A percentile compares a stretch with the other conserved stretches of the same genome.
These are phyloP conservation scores for Plecturocebus donacophilus DNA, from an alignment of 2,113 vertebrate species.

Conservation along the genomic window DNA sequence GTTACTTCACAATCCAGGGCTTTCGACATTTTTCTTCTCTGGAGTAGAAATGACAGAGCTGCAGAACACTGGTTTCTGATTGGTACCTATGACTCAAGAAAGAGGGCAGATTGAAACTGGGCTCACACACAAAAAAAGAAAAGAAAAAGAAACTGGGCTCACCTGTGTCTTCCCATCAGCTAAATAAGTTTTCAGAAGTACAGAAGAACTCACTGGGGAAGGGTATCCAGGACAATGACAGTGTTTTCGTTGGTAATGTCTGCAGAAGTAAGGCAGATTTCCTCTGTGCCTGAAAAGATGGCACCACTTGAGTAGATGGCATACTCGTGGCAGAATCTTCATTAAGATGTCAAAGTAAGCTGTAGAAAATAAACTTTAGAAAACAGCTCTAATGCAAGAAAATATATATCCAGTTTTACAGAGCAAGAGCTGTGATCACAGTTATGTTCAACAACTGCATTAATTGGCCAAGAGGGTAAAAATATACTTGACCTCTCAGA, in stretches of 20 bases:
- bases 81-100: slow-evolving; percentile 50
- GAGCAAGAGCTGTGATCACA: background rate
- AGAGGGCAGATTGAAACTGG: background rate
- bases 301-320: background rate
- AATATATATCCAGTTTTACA: background rate
- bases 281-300: background rate
- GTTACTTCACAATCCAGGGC: background rate
- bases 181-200: background rate
- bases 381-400: background rate
- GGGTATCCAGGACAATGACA: background rate
- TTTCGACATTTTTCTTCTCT: background rate
- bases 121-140: background rate
- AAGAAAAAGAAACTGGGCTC: background rate
- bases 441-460: background rate
- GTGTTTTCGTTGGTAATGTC: background rate
- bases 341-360: background rate
- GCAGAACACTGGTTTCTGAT: background rate
- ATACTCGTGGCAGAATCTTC: background rate
- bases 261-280: background rate
- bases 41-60: slow-evolving; percentile 25
- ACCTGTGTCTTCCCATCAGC: background rate
- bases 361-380: background rate
- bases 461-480: slow-evolving; percentile 20
- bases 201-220: background rate
- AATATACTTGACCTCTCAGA: background rate